Evolutionary conservation across 2,888 invertebrate species (phyloP), one percentile per base, ranked within the genome.

Genomic region (Blastobasis lacticolella): DNA sequence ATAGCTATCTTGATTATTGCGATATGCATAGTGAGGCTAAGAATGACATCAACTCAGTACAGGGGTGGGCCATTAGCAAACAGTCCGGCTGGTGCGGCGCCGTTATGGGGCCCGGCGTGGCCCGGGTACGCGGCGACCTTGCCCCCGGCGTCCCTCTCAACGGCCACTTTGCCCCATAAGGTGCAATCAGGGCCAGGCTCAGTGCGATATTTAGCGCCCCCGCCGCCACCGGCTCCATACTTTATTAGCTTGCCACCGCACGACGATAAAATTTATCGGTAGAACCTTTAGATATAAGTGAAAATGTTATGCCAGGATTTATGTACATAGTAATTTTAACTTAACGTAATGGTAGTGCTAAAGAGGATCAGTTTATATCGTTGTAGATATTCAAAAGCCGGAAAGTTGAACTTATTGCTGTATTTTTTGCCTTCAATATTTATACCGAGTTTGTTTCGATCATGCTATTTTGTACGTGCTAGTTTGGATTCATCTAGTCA

Each of bases 1-100:
- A 96, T 97, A 59, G 94, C 94, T 8, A 94, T 97, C 57, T 89
- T 97, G 50, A 94, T 97, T 41, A 93, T 97, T 38, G 92, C 93
- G n/a, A 96, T 96, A 60, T 97, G 97, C 70, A 94, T 97, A 44
- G 94, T 96, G 40, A 90, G 96, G 10, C 77, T 95, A 67, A 87
- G 93, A 56, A 91, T 94, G 91, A 90, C 92, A 43, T 90, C 88
- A 7, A 88, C 89, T 0, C 93, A 93, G 46, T 94, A 93, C 59
- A 89, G 92, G 57, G 92, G 91, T 51, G 92, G 90, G n/a, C 92
- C 93, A 0, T 73, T 93, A 57, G 92, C 92, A 46, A 90, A 88
- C 59, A 92, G 91, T 49, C 88, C 87, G n/a, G 89, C 88, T n/a
- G 81, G 88, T 0, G 91, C 90, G 0, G 89, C 92, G 10, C 91